Percentiles rank a stretch among this genome's conserved stretches.
These are phyloP conservation scores for Plemyria rubiginata DNA, from an alignment of 2,888 invertebrate species.

Conservation along the genomic window DNA sequence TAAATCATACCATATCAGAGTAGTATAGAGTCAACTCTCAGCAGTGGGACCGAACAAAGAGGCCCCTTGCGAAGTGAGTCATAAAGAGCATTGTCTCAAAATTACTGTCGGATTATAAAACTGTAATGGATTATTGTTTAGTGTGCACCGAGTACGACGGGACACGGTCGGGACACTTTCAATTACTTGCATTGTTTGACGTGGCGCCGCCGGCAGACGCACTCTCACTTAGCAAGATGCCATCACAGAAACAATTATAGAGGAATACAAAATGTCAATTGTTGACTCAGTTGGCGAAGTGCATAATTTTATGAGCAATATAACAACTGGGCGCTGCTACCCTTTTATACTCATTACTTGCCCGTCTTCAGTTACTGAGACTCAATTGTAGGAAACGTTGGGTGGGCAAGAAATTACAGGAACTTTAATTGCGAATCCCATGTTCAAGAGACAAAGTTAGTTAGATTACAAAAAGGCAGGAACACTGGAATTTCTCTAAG, in stretches of 20 bases:
- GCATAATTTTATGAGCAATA: not conserved
- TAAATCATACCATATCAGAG: slow-evolving; percentile 31
- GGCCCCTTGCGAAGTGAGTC: slow-evolving; percentile 48
- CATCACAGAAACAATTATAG: slow-evolving; percentile 30
- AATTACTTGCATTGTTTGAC: slow-evolving; percentile 71
- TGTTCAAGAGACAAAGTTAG: no score
- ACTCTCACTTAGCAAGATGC: slow-evolving; percentile 34
- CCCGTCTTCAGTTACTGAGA: no score
- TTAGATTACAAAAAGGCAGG: not conserved
- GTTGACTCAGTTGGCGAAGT: slow-evolving; percentile 17
- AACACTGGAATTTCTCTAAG: not conserved
- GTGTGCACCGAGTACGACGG: slow-evolving; percentile 52
- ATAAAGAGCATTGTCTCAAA: slow-evolving; percentile 68
- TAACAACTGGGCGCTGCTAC: not conserved
- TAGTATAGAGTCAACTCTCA: slow-evolving; percentile 29
- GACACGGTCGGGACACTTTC: slow-evolving; percentile 68
- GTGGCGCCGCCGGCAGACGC: slow-evolving; percentile 32
- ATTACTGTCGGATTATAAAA: slow-evolving; percentile 70
- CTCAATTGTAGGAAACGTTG: no score
- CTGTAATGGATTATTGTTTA: slow-evolving; percentile 75
- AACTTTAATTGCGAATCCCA: no score
- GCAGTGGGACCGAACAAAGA: slow-evolving; percentile 43
- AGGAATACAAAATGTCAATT: slow-evolving; percentile 11
- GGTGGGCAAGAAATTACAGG: not conserved
- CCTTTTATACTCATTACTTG: not conserved